Conservation (phyloP, 2,797 vertebrate genomes). For the Gymnopithys bicolor region DNA sequence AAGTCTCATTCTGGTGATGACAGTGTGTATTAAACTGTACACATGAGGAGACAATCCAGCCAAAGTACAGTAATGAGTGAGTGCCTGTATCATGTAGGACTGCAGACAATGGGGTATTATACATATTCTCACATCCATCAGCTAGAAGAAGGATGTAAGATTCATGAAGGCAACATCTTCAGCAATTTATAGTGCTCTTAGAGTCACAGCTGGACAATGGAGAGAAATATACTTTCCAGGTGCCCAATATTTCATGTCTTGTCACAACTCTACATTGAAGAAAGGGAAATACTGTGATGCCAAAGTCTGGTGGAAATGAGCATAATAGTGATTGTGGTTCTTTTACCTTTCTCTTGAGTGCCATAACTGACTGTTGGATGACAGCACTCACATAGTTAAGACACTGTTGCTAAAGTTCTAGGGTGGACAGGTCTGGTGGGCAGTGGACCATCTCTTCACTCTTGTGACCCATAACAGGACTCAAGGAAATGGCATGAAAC, state of each 20-base stretch:
- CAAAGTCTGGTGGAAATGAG: neutral
- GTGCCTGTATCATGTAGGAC: neutral
- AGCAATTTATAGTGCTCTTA: slow-evolving; percentile 6
- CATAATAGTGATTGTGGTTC: neutral
- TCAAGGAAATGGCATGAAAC: neutral
- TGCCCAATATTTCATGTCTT: neutral
- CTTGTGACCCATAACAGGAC: neutral
- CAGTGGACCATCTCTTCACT: neutral
- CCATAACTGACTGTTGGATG: neutral
- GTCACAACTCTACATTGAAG: neutral
- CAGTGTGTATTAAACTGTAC: neutral
- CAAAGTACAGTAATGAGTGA: neutral
- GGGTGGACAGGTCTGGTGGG: neutral
- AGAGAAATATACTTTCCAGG: slow-evolving; percentile 10
- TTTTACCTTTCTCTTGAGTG: neutral
- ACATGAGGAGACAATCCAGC: neutral
- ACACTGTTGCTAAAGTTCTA: neutral
- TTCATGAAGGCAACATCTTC: neutral
- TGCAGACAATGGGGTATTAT: neutral
- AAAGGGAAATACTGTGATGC: neutral
- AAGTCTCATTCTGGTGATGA: neutral
- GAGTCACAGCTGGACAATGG: neutral
- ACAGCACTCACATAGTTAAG: neutral
- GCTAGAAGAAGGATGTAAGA: neutral
- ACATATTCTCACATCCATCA: slow-evolving; percentile 8